A percentile compares a stretch with the other conserved stretches of the same genome.
Conservation (phyloP, 1,140 invertebrate genomes). For the Meteorus sp. region DNA sequence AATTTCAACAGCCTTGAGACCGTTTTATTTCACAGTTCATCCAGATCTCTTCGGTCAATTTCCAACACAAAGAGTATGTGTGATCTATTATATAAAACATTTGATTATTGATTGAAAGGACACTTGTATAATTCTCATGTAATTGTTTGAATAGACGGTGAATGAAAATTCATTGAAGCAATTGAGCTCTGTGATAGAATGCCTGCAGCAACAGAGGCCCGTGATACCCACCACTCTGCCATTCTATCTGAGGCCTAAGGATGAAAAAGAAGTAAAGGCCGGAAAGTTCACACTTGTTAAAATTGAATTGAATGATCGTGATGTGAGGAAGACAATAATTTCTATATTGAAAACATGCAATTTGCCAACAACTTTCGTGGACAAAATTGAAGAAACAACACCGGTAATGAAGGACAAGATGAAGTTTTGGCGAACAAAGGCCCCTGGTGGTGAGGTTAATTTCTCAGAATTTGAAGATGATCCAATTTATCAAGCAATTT, state of each 20-base stretch:
- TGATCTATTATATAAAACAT: no score
- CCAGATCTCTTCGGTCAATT: constrained; percentile 92
- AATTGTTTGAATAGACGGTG: constrained; percentile 66
- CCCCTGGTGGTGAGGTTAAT: constrained; percentile 44
- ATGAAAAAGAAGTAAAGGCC: constrained; percentile 65
- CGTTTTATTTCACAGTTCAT: constrained; percentile 94
- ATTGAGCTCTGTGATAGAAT: constrained; percentile 81
- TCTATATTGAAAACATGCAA: constrained; percentile 79
- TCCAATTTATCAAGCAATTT: constrained; percentile 58
- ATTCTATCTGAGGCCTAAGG: constrained; percentile 72
- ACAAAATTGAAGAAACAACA: constrained; percentile 63
- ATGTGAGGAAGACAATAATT: constrained; percentile 74
- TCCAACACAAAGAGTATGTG: constrained; percentile 82
- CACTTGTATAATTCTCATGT: constrained; percentile 7
- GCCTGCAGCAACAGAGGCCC: constrained; percentile 66
- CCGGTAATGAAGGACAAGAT: constrained; percentile 31
- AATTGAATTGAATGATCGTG: constrained; percentile 68
- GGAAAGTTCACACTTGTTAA: constrained; percentile 73
- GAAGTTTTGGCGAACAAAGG: constrained; percentile 26
- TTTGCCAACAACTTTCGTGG: constrained; percentile 80
- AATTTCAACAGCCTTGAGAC: constrained; percentile 84
- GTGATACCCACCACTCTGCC: constrained; percentile 65
- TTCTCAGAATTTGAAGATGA: constrained; percentile 62
- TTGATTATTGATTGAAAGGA: background rate
- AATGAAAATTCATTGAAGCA: constrained; percentile 91